Evolutionary conservation across 2,797 vertebrate genomes (phyloP).

Genomic region (Selene dorsalis): DNA sequence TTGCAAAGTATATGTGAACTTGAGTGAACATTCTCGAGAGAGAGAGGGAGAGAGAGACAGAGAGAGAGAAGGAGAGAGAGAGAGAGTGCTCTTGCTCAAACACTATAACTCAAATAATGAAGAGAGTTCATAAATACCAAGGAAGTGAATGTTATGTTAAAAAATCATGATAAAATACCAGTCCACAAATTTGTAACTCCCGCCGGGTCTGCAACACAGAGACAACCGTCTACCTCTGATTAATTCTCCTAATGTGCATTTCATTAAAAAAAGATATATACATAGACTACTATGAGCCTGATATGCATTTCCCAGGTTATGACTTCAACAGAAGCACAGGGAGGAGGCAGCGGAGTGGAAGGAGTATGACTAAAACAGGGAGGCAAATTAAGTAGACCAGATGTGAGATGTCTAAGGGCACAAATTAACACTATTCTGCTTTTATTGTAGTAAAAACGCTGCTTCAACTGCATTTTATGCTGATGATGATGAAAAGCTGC

Average conservation of each 20-base stretch:
- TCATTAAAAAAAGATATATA: slow-evolving; percentile 20
- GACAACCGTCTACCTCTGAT: background rate
- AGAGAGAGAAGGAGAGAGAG: too few species aligned
- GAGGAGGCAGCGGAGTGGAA: slow-evolving; percentile 9
- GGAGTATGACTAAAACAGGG: slow-evolving; percentile 21
- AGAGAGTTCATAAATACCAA: background rate
- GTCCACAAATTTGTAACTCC: background rate
- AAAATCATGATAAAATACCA: background rate
- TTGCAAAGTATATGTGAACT: too few species aligned
- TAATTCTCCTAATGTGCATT: slow-evolving; percentile 3
- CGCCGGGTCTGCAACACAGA: background rate
- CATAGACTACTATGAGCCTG: background rate
- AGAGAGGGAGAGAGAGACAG: too few species aligned
- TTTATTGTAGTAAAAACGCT: slow-evolving; percentile 51
- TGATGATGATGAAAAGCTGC: slow-evolving; percentile 55
- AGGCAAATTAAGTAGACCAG: slow-evolving; percentile 53
- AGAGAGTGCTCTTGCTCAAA: too few species aligned
- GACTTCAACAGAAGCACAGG: slow-evolving; percentile 7
- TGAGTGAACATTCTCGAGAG: too few species aligned
- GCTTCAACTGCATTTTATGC: slow-evolving; percentile 58
- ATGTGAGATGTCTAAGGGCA: slow-evolving; percentile 66
- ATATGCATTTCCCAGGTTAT: slow-evolving; percentile 13
- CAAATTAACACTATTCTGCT: slow-evolving; percentile 46
- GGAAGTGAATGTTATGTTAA: background rate
- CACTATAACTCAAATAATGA: too few species aligned